phyloP scores from a whole-genome alignment of 2,113 vertebrate genomes.

The Ramphastos sulfuratus region DNA sequence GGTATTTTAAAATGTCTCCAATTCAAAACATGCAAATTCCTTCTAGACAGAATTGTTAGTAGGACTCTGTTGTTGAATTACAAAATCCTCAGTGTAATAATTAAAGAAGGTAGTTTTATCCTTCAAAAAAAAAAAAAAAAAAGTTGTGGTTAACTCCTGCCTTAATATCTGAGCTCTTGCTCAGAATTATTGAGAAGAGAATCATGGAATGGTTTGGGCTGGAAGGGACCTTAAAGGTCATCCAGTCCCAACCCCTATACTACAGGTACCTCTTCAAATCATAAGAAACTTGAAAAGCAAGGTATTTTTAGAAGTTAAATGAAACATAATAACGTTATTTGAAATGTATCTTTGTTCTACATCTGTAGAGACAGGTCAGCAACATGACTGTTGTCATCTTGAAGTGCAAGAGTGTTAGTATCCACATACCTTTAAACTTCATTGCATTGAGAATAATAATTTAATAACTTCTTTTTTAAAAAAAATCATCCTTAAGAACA shows the following conservation, averaged over 20 bases:
- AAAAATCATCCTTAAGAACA: neutral
- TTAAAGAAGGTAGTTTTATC: conserved; percentile 63
- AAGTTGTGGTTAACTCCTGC: conserved; percentile 45
- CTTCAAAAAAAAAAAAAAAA: conserved; percentile 35
- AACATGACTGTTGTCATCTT: neutral
- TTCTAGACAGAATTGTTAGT: conserved; percentile 70
- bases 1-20: conserved; percentile 68
- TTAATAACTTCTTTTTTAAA: neutral
- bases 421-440: neutral
- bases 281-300: neutral
- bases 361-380: neutral
- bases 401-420: neutral
- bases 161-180: conserved; percentile 1
- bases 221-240: no score
- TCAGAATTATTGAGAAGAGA: neutral
- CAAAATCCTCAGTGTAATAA: conserved; percentile 64
- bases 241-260: no score
- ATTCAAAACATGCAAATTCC: conserved; percentile 73
- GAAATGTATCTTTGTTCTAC: neutral
- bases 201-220: neutral
- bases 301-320: neutral
- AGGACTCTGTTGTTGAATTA: conserved; percentile 63
- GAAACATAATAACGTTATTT: neutral
- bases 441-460: neutral
- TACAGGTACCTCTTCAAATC: neutral